Base-by-base conservation (phyloP, 2,797 vertebrate genomes). In the Mus minutoides region DNA sequence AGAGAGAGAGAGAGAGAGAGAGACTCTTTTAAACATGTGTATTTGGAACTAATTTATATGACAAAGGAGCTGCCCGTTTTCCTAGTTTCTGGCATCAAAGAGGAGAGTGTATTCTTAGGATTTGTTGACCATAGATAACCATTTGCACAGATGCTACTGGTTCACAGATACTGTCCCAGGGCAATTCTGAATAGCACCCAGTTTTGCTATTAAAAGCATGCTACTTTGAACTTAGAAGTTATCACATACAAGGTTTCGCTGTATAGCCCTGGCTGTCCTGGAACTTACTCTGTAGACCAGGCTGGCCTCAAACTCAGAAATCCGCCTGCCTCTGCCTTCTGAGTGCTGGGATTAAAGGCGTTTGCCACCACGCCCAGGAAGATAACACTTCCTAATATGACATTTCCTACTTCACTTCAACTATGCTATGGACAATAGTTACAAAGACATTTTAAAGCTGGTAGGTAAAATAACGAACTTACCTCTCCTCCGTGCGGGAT, bases 401-500 rank as follows among this genome's bases (percentile, higher is more conserved):
- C 31, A 34, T 46, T 60, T 86, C 40, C 7, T 73, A 21, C 76
- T 95, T 94, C 87, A 60, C 46, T 96, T 94, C 24, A 77, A 83
- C 11, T 73, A 6, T 80, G 37, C 73, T 75, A 75, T 80, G 94
- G 16, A 56, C 4, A 77, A 76, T 71, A 52, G 14, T 91, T 84
- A 91, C 26, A 0, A 31, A 56, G 88, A 89, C 58, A 90, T 94
- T 86, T 34, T 16, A 67, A 86, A 92, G 52, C 29, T 11, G 22
- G 52, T 0, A 58, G 49, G 13, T 71, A 69, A 87, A 92, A 58
- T 31, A n/a, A 19, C 94, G 54, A 97, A 97, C 97, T 95, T 98
- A 99, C 99, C 99, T 99, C 98, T 98, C 89, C 98, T 97, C 90
- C 98, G 98, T 13, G 98, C 97, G 1, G 99, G 99, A 87, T 99